Evolutionary conservation across 2,113 vertebrate genomes (phyloP).

Genomic region (Percopsis transmontana): DNA sequence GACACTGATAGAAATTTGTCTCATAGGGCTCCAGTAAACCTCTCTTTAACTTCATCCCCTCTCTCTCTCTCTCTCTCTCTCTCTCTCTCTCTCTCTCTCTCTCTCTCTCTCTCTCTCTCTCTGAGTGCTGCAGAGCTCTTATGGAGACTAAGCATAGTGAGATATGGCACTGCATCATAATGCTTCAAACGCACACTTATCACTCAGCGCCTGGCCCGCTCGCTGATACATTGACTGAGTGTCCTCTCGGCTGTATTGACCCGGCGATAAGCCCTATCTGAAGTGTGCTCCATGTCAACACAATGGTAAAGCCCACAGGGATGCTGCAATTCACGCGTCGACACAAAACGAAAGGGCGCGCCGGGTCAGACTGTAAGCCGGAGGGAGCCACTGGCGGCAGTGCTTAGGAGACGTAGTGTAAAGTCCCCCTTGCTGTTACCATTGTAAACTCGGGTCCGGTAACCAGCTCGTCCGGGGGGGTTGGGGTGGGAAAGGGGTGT

Average conservation of each 20-base stretch:
- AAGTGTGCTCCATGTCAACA: constrained; percentile 4
- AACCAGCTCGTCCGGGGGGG: constrained; percentile 7
- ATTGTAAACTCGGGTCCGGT: constrained; percentile 14
- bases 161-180: constrained; percentile 73
- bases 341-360: neutral
- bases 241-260: constrained; percentile 14
- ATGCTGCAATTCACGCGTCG: neutral
- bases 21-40: constrained; percentile 44
- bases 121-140: constrained; percentile 65
- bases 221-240: constrained; percentile 31
- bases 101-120: neutral
- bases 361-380: too few relatives aligned
- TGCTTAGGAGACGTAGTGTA: neutral
- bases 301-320: neutral
- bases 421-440: neutral
- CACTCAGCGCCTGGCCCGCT: constrained; percentile 15
- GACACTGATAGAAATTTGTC: constrained; percentile 63
- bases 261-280: constrained; percentile 11
- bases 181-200: constrained; percentile 57
- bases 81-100: neutral
- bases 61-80: neutral
- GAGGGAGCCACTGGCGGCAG: too few relatives aligned
- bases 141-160: constrained; percentile 63
- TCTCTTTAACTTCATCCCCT: neutral
- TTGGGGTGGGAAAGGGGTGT: neutral